Evolutionary conservation across 1,140 invertebrate genomes (phyloP).

Genomic region (Aphidius gifuensis): DNA sequence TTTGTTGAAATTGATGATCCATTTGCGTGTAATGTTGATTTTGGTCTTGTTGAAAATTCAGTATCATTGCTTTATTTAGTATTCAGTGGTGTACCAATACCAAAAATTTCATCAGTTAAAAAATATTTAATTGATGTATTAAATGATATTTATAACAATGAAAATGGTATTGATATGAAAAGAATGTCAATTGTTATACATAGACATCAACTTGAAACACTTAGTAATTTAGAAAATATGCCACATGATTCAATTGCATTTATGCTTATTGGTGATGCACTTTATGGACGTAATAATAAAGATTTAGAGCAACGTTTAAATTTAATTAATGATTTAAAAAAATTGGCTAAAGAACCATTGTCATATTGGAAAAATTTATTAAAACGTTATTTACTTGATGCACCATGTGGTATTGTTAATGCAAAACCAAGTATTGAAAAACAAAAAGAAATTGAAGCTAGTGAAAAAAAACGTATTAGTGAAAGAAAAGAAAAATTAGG

Average conservation of each 20-base stretch:
- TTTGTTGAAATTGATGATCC: conserved; percentile 85
- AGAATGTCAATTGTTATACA: conserved; percentile 71
- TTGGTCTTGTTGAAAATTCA: conserved; percentile 70
- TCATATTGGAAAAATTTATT: conserved; percentile 73
- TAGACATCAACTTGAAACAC: conserved; percentile 68
- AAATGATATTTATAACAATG: conserved; percentile 49
- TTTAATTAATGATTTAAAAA: conserved; percentile 63
- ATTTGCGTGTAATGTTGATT: conserved; percentile 72
- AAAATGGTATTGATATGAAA: conserved; percentile 70
- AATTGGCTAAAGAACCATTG: conserved; percentile 62
- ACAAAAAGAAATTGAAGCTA: conserved; percentile 60
- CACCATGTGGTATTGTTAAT: conserved; percentile 55
- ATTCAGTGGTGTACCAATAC: conserved; percentile 74
- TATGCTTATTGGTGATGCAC: conserved; percentile 75
- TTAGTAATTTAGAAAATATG: conserved; percentile 70
- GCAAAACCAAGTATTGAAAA: conserved; percentile 61
- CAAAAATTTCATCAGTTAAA: conserved; percentile 65
- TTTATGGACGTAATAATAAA: conserved; percentile 70
- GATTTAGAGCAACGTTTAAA: conserved; percentile 72
- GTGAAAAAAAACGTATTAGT: conserved; percentile 67
- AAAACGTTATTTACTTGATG: conserved; percentile 68
- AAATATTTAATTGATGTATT: conserved; percentile 62
- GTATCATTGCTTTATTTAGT: conserved; percentile 66
- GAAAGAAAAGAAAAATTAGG: conserved; percentile 65
- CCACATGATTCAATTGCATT: conserved; percentile 75